phyloP scores from a whole-genome alignment of 2,797 vertebrate genomes.

The Chaetodon trifasciatus region DNA sequence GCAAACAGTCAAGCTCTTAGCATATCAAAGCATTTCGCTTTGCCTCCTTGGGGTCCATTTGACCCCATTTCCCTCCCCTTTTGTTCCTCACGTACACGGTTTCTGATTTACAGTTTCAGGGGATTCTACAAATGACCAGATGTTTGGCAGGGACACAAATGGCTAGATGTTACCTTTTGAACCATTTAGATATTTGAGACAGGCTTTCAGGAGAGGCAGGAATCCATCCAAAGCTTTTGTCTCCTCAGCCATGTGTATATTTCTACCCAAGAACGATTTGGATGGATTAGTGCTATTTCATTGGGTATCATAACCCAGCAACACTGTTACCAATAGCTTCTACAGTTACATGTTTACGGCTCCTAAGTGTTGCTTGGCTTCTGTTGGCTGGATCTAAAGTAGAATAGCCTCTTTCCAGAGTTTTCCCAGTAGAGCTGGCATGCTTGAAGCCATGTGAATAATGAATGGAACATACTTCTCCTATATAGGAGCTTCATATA shows the following conservation, averaged over 20 bases:
- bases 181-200: slow-evolving; percentile 43
- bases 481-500: slow-evolving; percentile 42
- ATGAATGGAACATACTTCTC: slow-evolving; percentile 67
- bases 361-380: slow-evolving; percentile 28
- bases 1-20: slow-evolving; percentile 31
- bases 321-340: slow-evolving; percentile 5
- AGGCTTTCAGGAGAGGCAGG: slow-evolving; percentile 26
- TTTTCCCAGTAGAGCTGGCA: slow-evolving; percentile 59
- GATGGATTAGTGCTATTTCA: slow-evolving; percentile 36
- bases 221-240: slow-evolving; percentile 40
- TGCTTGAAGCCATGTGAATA: slow-evolving; percentile 67
- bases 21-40: slow-evolving; percentile 56
- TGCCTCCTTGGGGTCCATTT: slow-evolving; percentile 58
- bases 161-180: slow-evolving; percentile 52
- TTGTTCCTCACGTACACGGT: slow-evolving; percentile 30
- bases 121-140: slow-evolving; percentile 62
- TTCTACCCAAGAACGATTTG: slow-evolving; percentile 31
- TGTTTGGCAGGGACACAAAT: slow-evolving; percentile 66
- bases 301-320: slow-evolving; percentile 21
- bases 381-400: slow-evolving; percentile 32
- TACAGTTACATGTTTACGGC: slow-evolving; percentile 21
- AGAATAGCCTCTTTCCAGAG: slow-evolving; percentile 28
- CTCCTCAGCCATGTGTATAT: slow-evolving; percentile 24
- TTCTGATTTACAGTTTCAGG: slow-evolving; percentile 51
- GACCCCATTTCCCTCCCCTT: slow-evolving; percentile 36